Base-by-base conservation (phyloP, 23 tunicate species). In the Ciona savignyi region DNA sequence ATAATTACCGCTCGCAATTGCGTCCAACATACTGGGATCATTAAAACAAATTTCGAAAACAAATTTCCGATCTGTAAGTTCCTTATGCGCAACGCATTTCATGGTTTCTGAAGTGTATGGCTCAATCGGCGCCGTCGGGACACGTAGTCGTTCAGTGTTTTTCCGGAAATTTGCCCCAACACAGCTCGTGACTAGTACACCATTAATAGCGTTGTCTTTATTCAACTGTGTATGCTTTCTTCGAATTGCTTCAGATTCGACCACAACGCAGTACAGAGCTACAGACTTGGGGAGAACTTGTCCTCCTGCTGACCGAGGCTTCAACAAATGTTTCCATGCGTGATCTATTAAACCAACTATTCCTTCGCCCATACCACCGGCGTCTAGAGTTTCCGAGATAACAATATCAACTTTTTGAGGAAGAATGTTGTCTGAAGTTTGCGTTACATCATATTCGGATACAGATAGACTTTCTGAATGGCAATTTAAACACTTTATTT, bases 361-460 rank as follows among this genome's bases (percentile, higher is more conserved):
- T 2, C 86, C 83, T 80, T 91, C 97, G 6, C 97, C 97, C 29
- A 91, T 48, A 32, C 80, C 64, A 3, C 97, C 90, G 29, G 90
- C 97, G 74, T 91, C 97, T 11, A 91, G 72, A 4, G 78, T 80
- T 80, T 91, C 97, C 71, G 82, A 30, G 29, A 91, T 76, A 1
- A 91, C 83, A 0, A 91, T 21, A 70, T 84, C 65, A 19, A 32
- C 78, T 49, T 71, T 69, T 33, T 75, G 33, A 1, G 80, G 80
- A 32, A 75, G 9, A 32, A 42, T 6, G 56, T 9, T 15, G 15
- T 42, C 15, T 6, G 11, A 9, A 42, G 11, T 42, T 42, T 42
- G 56, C 9, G 9, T 42, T 42, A 15, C 9, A 15, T 42, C 56
- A 6, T 9, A 42, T 6, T 9, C 9, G 4, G 68, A 30, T 0